phyloP scores from a whole-genome alignment of 2,888 invertebrate genomes.

The Drosophila pseudotalamancana region DNA sequence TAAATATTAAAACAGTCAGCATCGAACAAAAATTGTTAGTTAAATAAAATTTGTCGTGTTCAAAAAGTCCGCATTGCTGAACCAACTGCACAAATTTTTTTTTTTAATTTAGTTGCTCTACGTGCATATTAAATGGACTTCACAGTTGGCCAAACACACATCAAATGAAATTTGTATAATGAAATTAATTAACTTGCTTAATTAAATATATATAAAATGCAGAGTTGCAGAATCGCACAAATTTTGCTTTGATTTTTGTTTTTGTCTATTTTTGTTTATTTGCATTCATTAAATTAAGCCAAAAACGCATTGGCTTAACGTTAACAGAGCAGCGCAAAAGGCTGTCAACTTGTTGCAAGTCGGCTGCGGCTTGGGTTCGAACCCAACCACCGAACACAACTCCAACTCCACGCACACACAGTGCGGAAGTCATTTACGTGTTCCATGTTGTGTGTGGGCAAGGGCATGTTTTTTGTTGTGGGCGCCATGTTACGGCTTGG shows the following conservation, averaged over 20 bases:
- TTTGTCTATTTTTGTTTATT: constrained; percentile 23
- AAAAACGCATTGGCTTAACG: constrained; percentile 29
- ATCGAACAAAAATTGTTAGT: background rate
- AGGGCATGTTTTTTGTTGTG: constrained; percentile 8
- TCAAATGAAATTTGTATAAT: constrained; percentile 43
- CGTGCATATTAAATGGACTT: constrained; percentile 18
- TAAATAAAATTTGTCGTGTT: background rate
- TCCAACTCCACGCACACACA: constrained; percentile 32
- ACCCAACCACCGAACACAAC: constrained; percentile 35
- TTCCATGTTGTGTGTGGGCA: constrained; percentile 30
- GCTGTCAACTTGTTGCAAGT: constrained; percentile 45
- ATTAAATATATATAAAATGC: constrained; percentile 56
- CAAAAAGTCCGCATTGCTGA: background rate
- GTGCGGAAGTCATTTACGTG: constrained; percentile 42
- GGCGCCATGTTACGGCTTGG: constrained; percentile 13
- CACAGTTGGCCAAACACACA: constrained; percentile 13
- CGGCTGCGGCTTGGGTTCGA: constrained; percentile 27
- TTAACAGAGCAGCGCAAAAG: background rate
- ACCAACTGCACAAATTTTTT: background rate
- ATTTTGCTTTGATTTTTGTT: constrained; percentile 52
- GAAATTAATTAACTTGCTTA: constrained; percentile 66
- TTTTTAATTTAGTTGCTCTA: background rate
- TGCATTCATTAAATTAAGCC: constrained; percentile 59
- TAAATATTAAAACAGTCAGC: no score
- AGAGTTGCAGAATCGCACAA: constrained; percentile 40